Percentiles rank a stretch among this genome's conserved stretches.
Evolutionary conservation across 1,140 invertebrate species (phyloP).

Genomic region (Sinonovacula constricta): DNA sequence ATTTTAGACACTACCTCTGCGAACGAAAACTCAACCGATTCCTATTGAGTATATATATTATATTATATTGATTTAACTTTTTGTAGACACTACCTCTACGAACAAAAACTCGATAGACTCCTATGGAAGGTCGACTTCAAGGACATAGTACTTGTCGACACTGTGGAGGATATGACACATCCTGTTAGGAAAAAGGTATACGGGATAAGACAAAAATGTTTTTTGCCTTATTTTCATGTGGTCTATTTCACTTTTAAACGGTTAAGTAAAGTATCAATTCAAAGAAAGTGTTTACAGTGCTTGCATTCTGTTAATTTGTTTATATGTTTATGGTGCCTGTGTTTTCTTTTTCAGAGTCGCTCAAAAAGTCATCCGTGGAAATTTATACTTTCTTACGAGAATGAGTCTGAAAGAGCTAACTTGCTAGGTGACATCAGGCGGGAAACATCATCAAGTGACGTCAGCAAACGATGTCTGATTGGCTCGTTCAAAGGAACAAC

Average conservation of each 20-base stretch:
- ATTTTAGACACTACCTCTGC: too few species aligned
- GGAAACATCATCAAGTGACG: conserved; percentile 76
- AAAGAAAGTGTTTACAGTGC: too few species aligned
- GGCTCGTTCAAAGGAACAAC: conserved; percentile 83
- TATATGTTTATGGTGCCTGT: neutral
- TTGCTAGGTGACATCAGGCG: conserved; percentile 52
- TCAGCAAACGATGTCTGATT: conserved; percentile 86
- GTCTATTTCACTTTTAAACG: too few species aligned
- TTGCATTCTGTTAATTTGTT: too few species aligned
- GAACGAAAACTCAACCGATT: too few species aligned
- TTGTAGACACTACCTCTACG: conserved; percentile 96
- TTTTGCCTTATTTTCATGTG: too few species aligned
- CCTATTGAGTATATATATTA: too few species aligned
- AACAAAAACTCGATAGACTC: conserved; percentile 96
- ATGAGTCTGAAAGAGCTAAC: conserved; percentile 50
- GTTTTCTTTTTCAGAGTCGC: conserved; percentile 7
- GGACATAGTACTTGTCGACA: conserved; percentile 79
- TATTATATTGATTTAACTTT: too few species aligned
- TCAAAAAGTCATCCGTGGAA: conserved; percentile 45
- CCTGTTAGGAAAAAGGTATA: conserved; percentile 59
- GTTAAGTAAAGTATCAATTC: too few species aligned
- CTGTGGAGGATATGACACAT: conserved; percentile 60
- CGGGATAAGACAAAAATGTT: too few species aligned
- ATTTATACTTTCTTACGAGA: conserved; percentile 44
- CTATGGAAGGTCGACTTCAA: conserved; percentile 96